Conservation (phyloP, 2,888 invertebrate species). For the Caenorhabditis virilis region DNA sequence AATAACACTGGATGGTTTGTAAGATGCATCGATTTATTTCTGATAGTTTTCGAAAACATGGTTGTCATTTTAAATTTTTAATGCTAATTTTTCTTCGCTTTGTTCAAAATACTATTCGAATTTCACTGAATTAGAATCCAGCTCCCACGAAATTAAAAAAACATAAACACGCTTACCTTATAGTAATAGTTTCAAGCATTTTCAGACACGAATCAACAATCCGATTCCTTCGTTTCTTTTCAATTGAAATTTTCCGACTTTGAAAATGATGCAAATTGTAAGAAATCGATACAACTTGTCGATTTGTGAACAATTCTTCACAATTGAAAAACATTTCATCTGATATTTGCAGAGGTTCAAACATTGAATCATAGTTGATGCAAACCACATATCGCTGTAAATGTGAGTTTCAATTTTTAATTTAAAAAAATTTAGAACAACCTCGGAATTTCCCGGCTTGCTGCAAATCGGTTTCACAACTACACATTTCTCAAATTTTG, state of each 20-base stretch:
- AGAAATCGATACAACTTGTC: not conserved
- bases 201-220: no score
- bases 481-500: constrained; percentile 5
- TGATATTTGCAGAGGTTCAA: not conserved
- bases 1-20: no score
- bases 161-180: no score
- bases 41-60: no score
- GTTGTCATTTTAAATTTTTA: no score
- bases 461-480: constrained; percentile 32
- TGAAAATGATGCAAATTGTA: not conserved
- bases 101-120: no score
- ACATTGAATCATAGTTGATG: not conserved
- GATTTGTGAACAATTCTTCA: not conserved
- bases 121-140: no score
- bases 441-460: constrained; percentile 29
- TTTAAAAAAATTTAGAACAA: not conserved
- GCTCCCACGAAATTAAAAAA: no score
- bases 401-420: not conserved
- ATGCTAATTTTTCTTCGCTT: no score
- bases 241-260: not conserved
- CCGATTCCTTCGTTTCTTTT: no score
- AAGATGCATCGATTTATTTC: no score
- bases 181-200: no score
- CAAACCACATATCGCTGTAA: constrained; percentile 25
- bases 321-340: not conserved